Evolutionary conservation across 2,888 invertebrate genomes (phyloP), one percentile per base, ranked within the genome.

Genomic region (Agrenia bidenticulata): DNA sequence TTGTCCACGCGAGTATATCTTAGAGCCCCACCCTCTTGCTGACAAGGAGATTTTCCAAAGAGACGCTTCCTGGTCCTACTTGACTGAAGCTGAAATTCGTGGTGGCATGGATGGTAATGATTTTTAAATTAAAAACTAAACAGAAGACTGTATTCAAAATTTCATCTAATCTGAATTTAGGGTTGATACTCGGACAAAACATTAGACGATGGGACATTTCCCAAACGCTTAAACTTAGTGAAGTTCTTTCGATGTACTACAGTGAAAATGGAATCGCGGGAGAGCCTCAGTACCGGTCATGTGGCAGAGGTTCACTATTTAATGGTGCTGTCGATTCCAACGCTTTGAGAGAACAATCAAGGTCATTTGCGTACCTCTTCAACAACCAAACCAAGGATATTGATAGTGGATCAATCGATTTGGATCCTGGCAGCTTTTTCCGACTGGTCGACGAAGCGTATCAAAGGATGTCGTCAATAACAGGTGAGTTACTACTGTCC

Each of bases 11-110:
- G 73, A 74, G 50, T 75, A 70, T 41, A 19, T 69, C 56, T 42
- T 72, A 15, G 26, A 67, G 0, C 37, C 65, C 4, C 55, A 73
- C 15, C 26, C 61, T 2, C 53, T 69, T 61, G 55, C 66, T 1
- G 45, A n/a, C 41, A 54, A 61, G 13, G 72, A 75, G 26, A 61
- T 64, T 19, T 67, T 55, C 50, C 56, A 54, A 24, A 54, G 23
- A 0, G 4, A 50, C n/a, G 64, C 68, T 15, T 62, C 73, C 23
- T 75, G 71, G 72, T 61, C 70, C 21, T 67, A 61, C 26, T 56
- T 74, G 61, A 75, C 73, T 4, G 72, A 70, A 55, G 70, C 75
- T n/a, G 75, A 75, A 65, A 62, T 75, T 27, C 60, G 75, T 9
- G 75, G 75, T 23, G 73, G 73, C 23, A 49, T 74, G 37, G 75